These are phyloP conservation scores for Stigmatopora nigra DNA, from an alignment of 2,113 vertebrate genomes.

Conservation along the genomic window DNA sequence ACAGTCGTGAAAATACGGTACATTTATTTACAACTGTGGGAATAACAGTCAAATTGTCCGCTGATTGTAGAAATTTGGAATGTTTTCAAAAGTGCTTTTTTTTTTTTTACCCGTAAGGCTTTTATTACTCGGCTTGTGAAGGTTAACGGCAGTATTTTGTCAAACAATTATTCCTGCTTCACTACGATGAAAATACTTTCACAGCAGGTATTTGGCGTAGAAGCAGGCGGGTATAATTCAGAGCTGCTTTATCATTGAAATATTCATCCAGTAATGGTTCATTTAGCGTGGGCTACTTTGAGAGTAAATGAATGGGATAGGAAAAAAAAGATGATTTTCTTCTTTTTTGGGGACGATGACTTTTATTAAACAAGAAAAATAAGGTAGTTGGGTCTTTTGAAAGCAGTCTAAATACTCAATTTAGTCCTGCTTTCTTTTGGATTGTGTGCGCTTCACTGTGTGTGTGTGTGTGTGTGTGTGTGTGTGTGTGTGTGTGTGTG, in stretches of 20 bases:
- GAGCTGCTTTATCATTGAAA: background rate
- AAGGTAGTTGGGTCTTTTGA: constrained; percentile 21
- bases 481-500: constrained; percentile 13
- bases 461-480: constrained; percentile 28
- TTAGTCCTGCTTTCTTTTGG: constrained; percentile 49
- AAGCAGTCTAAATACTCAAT: constrained; percentile 43
- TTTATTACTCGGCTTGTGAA: background rate
- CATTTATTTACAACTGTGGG: background rate
- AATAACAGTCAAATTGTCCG: background rate
- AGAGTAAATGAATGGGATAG: constrained; percentile 40
- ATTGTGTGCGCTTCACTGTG: background rate
- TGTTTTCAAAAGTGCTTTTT: background rate
- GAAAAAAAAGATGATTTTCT: constrained; percentile 36
- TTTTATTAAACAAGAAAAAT: constrained; percentile 34
- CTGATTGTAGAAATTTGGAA: background rate
- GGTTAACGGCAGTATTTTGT: background rate
- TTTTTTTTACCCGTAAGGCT: background rate
- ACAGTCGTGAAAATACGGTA: too few species aligned
- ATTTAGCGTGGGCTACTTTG: constrained; percentile 25
- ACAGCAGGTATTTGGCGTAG: background rate
- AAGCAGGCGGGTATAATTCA: background rate
- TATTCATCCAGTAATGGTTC: constrained; percentile 8
- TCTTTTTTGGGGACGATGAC: constrained; percentile 35
- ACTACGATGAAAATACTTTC: background rate
- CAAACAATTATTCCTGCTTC: background rate